Base-by-base conservation (phyloP, 2,888 invertebrate species). In the Amphimallon solstitiale region DNA sequence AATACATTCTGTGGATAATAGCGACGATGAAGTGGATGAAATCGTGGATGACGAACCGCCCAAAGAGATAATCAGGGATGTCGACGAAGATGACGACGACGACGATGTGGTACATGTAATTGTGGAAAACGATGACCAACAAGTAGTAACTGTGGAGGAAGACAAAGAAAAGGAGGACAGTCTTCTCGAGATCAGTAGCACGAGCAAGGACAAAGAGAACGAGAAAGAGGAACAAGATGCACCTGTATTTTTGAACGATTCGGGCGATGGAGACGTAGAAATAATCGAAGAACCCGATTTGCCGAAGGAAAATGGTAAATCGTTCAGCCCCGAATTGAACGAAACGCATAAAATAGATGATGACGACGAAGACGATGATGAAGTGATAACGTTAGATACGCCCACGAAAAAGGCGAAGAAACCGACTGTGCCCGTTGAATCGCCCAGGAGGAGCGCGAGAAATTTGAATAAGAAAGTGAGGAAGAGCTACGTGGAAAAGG, bases 381-480 rank as follows among this genome's bases (percentile, higher is more conserved):
- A 65, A 52, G 73, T 80, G 45, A 77, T 80, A 56, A 77, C 78
- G 45, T 68, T 75, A 62, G 79, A 71, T 64, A 77, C 80, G 80
- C 76, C 82, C 82, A 75, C 85, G 84, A 77, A 85, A 81, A 77
- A 80, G 76, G 74, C 68, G 72, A 71, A 74, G 75, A 73, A 67
- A 68, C 68, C 54, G 68, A 78, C 73, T 71, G 81, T 72, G 74
- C 75, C 76, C 40, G 19, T 59, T 21, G 62, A 84, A 67, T 84
- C 85, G 10, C 86, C 86, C 0, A 78, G 86, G 66, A 79, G 88
- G 67, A 88, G 88, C 77, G 83, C 86, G 38, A 80, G 88, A 34
- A 87, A 87, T 76, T 77, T 87, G 37, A 86, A 86, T 73, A 88
- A 88, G 70, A 88, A 86, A 73, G 68, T 52, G 23, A 70, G 66